A percentile compares a stretch with the other conserved stretches of the same genome.
phyloP scores from a whole-genome alignment of 2,113 vertebrate species.

The Noctilio leporinus region DNA sequence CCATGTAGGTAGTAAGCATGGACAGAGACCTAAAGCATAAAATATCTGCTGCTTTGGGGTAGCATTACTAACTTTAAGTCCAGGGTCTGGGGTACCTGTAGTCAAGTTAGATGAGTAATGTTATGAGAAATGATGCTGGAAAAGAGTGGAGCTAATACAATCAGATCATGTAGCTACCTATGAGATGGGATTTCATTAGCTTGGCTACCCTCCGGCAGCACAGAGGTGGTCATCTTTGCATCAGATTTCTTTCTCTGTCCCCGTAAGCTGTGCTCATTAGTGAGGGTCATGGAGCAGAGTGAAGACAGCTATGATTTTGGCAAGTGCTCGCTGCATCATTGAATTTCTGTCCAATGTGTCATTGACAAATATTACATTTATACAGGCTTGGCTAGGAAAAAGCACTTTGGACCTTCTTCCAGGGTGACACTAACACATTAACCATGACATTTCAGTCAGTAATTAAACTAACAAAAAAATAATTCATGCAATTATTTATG shows the following conservation, averaged over 20 bases:
- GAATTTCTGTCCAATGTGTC: neutral
- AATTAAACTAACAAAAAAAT: neutral
- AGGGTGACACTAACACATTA: neutral
- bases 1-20: neutral
- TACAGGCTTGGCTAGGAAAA: neutral
- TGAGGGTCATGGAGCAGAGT: neutral
- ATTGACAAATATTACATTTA: neutral
- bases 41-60: neutral
- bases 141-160: neutral
- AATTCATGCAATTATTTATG: neutral
- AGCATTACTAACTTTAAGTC: neutral
- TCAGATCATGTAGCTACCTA: neutral
- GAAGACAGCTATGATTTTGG: neutral
- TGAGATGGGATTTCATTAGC: neutral
- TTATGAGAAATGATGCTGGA: neutral
- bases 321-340: neutral
- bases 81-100: rapidly evolving
- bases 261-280: neutral
- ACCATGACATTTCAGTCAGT: neutral
- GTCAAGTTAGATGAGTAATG: neutral
- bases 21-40: neutral
- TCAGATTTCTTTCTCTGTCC: neutral
- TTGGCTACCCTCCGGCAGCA: neutral
- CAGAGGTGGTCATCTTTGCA: neutral
- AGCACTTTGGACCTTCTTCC: neutral